Conservation (phyloP, 2,888 invertebrate genomes). For the Cyclophora punctaria region DNA sequence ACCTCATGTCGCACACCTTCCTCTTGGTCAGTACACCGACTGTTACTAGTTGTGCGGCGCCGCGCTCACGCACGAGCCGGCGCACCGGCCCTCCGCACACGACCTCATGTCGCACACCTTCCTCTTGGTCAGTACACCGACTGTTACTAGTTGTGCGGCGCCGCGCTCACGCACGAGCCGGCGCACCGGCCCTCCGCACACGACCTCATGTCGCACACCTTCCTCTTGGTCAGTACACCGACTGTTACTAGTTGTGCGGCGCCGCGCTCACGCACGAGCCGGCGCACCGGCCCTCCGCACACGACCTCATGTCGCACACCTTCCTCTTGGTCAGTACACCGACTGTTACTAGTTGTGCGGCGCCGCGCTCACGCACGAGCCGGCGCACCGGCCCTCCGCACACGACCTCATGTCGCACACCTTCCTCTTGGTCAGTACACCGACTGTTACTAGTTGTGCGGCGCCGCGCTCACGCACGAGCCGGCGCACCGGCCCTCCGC, state of each 20-base stretch:
- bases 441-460: slow-evolving; percentile 75
- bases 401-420: slow-evolving; percentile 81
- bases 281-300: slow-evolving; percentile 80
- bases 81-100: slow-evolving; percentile 80
- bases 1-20: slow-evolving; percentile 85
- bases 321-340: slow-evolving; percentile 77
- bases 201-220: slow-evolving; percentile 83
- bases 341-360: slow-evolving; percentile 76
- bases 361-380: slow-evolving; percentile 88
- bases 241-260: slow-evolving; percentile 76
- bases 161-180: slow-evolving; percentile 89
- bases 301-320: slow-evolving; percentile 81
- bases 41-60: slow-evolving; percentile 78
- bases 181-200: slow-evolving; percentile 81
- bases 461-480: slow-evolving; percentile 87
- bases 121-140: slow-evolving; percentile 62
- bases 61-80: slow-evolving; percentile 90
- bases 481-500: slow-evolving; percentile 83
- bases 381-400: slow-evolving; percentile 82
- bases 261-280: slow-evolving; percentile 90
- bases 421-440: slow-evolving; percentile 77
- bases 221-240: slow-evolving; percentile 72
- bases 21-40: slow-evolving; percentile 60
- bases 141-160: slow-evolving; percentile 77
- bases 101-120: slow-evolving; percentile 85